Conservation (phyloP, 2,888 invertebrate species). For the Lordiphosa andalusiaca region DNA sequence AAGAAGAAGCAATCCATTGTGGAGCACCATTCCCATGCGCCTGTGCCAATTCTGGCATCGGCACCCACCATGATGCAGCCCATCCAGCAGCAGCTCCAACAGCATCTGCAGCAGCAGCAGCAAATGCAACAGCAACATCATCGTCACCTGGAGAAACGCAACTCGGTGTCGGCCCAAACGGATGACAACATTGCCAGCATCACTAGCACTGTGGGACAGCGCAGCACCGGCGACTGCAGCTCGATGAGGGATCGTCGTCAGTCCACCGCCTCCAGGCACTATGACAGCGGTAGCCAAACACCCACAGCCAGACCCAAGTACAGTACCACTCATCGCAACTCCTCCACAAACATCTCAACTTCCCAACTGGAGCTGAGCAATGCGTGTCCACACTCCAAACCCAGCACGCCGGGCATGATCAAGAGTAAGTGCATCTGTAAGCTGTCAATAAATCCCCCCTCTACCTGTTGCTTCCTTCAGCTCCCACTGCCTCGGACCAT, state of each 20-base stretch:
- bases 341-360: conserved; percentile 77
- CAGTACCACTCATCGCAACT: conserved; percentile 77
- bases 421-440: conserved; percentile 63
- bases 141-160: conserved; percentile 76
- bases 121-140: conserved; percentile 66
- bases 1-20: conserved; percentile 64
- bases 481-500: conserved; percentile 74
- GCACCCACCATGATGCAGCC: conserved; percentile 54
- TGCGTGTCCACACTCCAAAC: conserved; percentile 77
- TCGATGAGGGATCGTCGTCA: conserved; percentile 72
- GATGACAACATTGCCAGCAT: conserved; percentile 74
- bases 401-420: conserved; percentile 71
- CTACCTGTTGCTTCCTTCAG: conserved; percentile 27
- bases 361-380: conserved; percentile 79
- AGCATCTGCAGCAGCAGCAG: conserved; percentile 44
- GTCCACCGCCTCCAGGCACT: conserved; percentile 72
- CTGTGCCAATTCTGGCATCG: conserved; percentile 2
- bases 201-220: conserved; percentile 67
- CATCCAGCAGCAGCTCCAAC: conserved; percentile 55
- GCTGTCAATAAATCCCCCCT: too few species aligned
- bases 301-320: conserved; percentile 75
- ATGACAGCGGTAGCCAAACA: conserved; percentile 78
- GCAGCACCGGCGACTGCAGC: conserved; percentile 69
- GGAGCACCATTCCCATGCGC: conserved; percentile 47
- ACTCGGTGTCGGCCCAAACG: conserved; percentile 79